Conservation (phyloP, 2,888 invertebrate genomes). For the Platycheirus rosarum region DNA sequence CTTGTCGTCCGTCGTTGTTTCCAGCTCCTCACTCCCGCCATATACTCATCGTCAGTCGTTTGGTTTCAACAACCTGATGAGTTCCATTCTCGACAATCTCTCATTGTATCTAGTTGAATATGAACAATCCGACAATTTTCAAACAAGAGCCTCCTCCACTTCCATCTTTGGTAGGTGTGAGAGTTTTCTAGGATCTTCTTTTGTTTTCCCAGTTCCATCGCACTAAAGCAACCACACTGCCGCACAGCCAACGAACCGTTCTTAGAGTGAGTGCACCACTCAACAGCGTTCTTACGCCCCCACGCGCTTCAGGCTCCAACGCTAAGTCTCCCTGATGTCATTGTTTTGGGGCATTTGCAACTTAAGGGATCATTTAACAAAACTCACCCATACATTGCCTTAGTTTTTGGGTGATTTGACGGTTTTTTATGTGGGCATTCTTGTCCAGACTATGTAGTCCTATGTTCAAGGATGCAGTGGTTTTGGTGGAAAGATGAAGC, state of each 20-base stretch:
- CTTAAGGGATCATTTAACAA: slow-evolving; percentile 63
- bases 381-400: slow-evolving; percentile 37
- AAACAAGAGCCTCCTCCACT: slow-evolving; percentile 38
- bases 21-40: neutral
- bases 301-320: slow-evolving; percentile 27
- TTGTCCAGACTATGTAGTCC: neutral
- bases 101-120: slow-evolving; percentile 44
- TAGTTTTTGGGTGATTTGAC: neutral
- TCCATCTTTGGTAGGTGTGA: neutral
- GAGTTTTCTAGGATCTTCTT: slow-evolving; percentile 25
- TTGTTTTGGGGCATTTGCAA: slow-evolving; percentile 61
- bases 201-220: slow-evolving; percentile 4
- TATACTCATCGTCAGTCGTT: neutral
- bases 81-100: slow-evolving; percentile 49
- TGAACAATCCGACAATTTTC: slow-evolving; percentile 49
- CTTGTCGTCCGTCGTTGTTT: neutral
- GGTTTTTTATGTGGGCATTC: slow-evolving; percentile 20
- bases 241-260: slow-evolving; percentile 20
- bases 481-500: neutral
- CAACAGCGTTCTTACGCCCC: slow-evolving; percentile 27
- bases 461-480: slow-evolving; percentile 9
- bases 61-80: slow-evolving; percentile 69
- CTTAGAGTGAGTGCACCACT: slow-evolving; percentile 49
- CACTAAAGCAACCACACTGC: neutral
- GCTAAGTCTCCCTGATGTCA: slow-evolving; percentile 34